Evolutionary conservation across 2,113 vertebrate species (phyloP).

Genomic region (Proterorhinus semilunaris): DNA sequence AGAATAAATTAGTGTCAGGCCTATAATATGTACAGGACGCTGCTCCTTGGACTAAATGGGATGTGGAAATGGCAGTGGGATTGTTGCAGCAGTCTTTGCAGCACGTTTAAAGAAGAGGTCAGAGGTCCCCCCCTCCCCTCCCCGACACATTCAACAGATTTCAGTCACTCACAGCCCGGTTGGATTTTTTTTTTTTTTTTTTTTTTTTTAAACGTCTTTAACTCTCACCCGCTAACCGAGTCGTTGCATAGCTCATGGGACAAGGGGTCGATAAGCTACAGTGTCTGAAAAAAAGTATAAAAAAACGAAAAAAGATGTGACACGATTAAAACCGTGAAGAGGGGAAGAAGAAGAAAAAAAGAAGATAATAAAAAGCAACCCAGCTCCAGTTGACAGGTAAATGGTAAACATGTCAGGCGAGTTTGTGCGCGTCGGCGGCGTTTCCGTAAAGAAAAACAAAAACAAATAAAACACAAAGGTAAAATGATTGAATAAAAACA

Average conservation of each 20-base stretch:
- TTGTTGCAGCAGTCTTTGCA: slow-evolving; percentile 73
- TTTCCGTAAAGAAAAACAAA: slow-evolving; percentile 12
- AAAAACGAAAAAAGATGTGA: not conserved
- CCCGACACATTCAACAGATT: slow-evolving; percentile 82
- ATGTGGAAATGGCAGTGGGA: slow-evolving; percentile 67
- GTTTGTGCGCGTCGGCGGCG: slow-evolving; percentile 25
- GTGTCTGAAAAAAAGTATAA: slow-evolving; percentile 24
- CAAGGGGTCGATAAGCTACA: slow-evolving; percentile 57
- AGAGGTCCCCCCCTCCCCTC: slow-evolving; percentile 56
- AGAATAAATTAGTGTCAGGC: slow-evolving; percentile 81
- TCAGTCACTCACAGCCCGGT: slow-evolving; percentile 37
- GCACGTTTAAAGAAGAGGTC: slow-evolving; percentile 74
- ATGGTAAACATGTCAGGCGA: slow-evolving; percentile 40
- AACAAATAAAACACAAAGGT: slow-evolving; percentile 2
- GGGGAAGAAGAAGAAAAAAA: not conserved
- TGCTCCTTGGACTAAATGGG: slow-evolving; percentile 51
- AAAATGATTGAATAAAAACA: slow-evolving; percentile 14
- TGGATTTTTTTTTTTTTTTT: slow-evolving; percentile 6
- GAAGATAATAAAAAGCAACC: slow-evolving; percentile 2
- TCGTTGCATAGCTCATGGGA: slow-evolving; percentile 70
- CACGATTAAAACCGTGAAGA: not conserved
- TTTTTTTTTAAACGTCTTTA: slow-evolving; percentile 4
- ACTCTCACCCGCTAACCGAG: slow-evolving; percentile 42
- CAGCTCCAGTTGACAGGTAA: slow-evolving; percentile 51
- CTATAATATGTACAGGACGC: slow-evolving; percentile 70